These are phyloP conservation scores for Drosophila acutilabella DNA, from an alignment of 2,888 invertebrate genomes.

Conservation along the genomic window DNA sequence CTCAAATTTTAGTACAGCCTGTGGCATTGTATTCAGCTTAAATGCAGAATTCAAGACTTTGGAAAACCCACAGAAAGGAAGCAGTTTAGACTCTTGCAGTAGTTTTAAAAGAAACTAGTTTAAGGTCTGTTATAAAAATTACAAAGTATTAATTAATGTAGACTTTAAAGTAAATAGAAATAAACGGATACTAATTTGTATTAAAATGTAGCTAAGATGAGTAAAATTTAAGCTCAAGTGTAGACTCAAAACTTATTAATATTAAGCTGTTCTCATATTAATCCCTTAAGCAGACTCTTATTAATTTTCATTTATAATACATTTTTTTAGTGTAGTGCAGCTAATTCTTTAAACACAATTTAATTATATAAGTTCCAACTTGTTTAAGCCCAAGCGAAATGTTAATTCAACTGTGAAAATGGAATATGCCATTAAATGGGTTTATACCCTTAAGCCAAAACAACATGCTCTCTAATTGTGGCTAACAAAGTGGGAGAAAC, in stretches of 20 bases:
- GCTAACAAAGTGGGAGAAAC: not conserved
- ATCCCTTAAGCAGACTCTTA: no score
- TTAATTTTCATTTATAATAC: no score
- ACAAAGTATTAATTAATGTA: no score
- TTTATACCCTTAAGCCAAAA: not conserved
- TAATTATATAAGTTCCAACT: not conserved
- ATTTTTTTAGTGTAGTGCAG: not conserved
- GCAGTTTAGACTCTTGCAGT: no score
- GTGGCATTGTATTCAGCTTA: not conserved
- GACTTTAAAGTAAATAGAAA: no score
- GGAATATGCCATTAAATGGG: not conserved
- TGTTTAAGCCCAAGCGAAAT: constrained; percentile 1
- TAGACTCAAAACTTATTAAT: no score
- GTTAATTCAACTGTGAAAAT: constrained; percentile 12
- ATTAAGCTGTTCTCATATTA: no score
- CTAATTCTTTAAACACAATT: not conserved
- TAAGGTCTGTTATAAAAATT: no score
- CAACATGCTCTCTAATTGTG: constrained; percentile 20
- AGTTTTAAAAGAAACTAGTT: no score
- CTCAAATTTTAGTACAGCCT: not conserved
- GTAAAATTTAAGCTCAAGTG: no score
- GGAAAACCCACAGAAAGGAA: not conserved
- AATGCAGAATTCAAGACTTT: not conserved
- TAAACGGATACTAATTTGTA: no score
- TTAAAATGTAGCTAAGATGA: no score